Conservation (phyloP, 2,113 vertebrate genomes). For the Amia ocellicauda region DNA sequence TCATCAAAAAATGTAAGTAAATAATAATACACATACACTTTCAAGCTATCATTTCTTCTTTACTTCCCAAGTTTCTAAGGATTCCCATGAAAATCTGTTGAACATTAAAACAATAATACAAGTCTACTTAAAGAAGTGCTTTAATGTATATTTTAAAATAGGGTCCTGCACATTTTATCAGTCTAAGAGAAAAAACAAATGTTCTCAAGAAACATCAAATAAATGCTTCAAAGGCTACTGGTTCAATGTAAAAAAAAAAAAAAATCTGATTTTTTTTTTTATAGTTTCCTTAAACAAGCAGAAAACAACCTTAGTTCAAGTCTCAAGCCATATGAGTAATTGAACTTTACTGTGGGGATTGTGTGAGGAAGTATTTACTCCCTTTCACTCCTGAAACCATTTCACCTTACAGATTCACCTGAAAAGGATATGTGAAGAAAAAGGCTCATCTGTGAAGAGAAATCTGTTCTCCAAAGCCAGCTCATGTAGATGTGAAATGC, state of each 20-base stretch:
- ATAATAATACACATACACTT: too few species aligned
- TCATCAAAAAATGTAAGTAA: too few species aligned
- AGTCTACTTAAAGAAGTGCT: too few species aligned
- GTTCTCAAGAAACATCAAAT: conserved; percentile 6
- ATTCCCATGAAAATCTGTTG: too few species aligned
- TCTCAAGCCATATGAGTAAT: conserved; percentile 19
- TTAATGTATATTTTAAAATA: background rate
- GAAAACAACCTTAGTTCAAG: background rate
- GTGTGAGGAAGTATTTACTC: background rate
- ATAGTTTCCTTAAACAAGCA: conserved; percentile 10
- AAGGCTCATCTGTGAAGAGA: background rate
- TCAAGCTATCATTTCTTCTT: too few species aligned
- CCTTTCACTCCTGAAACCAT: background rate
- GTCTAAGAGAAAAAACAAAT: conserved; percentile 1
- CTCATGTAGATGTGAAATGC: too few species aligned
- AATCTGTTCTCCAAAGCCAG: background rate
- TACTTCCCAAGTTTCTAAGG: too few species aligned
- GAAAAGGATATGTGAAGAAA: background rate
- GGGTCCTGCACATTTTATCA: conserved; percentile 1
- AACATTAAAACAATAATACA: too few species aligned
- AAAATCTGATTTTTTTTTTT: background rate
- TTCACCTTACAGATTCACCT: conserved; percentile 4
- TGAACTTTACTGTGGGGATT: conserved; percentile 17
- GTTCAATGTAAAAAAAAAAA: background rate
- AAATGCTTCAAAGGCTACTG: background rate